phyloP scores from a whole-genome alignment of 1,140 invertebrate species.

The Drosophila prosaltans region DNA sequence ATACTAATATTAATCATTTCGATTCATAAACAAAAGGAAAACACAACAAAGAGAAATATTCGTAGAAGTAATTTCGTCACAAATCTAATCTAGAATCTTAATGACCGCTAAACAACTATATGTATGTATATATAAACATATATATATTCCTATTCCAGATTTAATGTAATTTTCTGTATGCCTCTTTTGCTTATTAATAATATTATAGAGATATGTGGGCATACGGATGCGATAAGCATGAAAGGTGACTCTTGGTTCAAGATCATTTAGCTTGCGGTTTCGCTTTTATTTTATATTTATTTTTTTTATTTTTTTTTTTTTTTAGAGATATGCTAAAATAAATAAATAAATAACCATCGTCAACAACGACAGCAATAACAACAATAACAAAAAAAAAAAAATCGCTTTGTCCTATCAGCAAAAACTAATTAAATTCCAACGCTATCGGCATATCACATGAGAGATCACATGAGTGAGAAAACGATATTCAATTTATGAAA shows the following conservation, averaged over 20 bases:
- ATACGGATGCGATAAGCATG: not conserved
- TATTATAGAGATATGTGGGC: too few relatives aligned
- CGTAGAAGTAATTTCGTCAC: too few relatives aligned
- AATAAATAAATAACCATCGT: slow-evolving; percentile 4
- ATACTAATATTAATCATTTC: too few relatives aligned
- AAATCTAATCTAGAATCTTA: too few relatives aligned
- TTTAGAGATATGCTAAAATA: slow-evolving; percentile 9
- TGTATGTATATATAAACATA: too few relatives aligned
- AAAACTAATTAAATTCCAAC: slow-evolving; percentile 35
- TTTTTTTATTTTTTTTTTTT: too few relatives aligned
- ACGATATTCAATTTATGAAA: slow-evolving; percentile 23
- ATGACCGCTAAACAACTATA: too few relatives aligned
- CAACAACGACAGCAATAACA: not conserved
- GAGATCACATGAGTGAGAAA: slow-evolving; percentile 18
- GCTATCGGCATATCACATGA: slow-evolving; percentile 1
- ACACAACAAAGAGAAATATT: not conserved
- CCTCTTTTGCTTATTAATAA: too few relatives aligned
- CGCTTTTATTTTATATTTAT: not conserved
- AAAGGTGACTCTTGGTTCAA: not conserved
- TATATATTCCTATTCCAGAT: too few relatives aligned
- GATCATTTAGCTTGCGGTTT: not conserved
- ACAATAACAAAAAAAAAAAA: too few relatives aligned
- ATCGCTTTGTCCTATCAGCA: not conserved
- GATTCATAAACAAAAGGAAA: not conserved
- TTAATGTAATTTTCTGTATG: too few relatives aligned